These are phyloP conservation scores for Caranx melampygus DNA, from an alignment of 2,113 vertebrate genomes.

Conservation along the genomic window DNA sequence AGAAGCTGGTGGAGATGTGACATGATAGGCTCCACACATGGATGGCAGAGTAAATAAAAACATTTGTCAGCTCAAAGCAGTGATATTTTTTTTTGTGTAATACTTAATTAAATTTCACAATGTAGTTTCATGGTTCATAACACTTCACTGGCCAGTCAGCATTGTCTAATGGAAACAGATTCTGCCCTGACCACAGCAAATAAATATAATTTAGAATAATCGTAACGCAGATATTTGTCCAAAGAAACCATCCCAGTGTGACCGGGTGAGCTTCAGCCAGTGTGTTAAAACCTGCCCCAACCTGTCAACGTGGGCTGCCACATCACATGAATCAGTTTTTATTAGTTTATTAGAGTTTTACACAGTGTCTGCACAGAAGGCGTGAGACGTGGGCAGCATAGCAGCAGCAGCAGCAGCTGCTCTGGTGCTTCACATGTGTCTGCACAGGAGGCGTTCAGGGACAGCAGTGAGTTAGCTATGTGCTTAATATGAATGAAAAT, in stretches of 20 bases:
- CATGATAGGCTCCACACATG: not conserved
- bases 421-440: not conserved
- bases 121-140: constrained; percentile 70
- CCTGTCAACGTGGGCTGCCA: not conserved
- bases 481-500: not conserved
- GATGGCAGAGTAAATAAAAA: constrained; percentile 43
- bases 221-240: constrained; percentile 40
- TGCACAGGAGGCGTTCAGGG: not conserved
- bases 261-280: not conserved
- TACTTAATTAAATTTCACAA: constrained; percentile 64
- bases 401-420: not conserved
- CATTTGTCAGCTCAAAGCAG: constrained; percentile 50
- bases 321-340: constrained; percentile 9
- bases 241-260: constrained; percentile 12
- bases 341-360: not conserved
- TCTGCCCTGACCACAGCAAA: constrained; percentile 48
- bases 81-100: constrained; percentile 26
- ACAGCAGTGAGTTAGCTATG: not conserved
- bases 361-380: not conserved
- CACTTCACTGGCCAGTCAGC: constrained; percentile 57
- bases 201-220: constrained; percentile 44
- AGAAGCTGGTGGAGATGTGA: not conserved
- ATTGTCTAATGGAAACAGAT: constrained; percentile 48
- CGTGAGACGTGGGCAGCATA: not conserved
- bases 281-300: constrained; percentile 6